Evolutionary conservation across 1,140 invertebrate genomes (phyloP), one percentile per base, ranked within the genome.

Genomic region (Microplitis demolitor): DNA sequence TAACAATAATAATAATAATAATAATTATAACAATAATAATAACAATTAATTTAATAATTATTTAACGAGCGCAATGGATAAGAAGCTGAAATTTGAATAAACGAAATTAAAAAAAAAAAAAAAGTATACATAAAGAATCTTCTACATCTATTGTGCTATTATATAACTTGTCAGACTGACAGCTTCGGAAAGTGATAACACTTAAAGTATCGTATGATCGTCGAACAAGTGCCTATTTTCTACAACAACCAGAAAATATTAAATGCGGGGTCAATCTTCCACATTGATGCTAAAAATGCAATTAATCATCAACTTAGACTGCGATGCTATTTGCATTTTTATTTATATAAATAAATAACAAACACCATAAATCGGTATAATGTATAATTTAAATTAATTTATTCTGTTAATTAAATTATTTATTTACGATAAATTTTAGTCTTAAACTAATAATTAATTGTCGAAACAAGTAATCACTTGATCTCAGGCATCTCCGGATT

Each of bases 1-100:
- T 53, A 69, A 24, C 3, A 54, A 54, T 54, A 54, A 54, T 54
- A 14, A 14, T 54, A 66, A 13, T 31, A 53, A 66, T 9, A 64
- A 64, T 14, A 64, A 11, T 31, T 1, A 61, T 14, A 11, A 64
- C 0, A 14, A 53, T 39, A 61, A 24, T 14, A 34, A 70, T 39
- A 66, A 58, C n/a, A 53, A 62, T 60, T 63, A 74, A 78, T 64
- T 76, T 35, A 67, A 75, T 77, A 45, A 79, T 76, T 70, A 76
- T 74, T 72, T 74, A 78, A 60, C 74, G 77, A 78, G 72, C 69
- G 66, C 70, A 75, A 77, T 76, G 76, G 75, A 73, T 79, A 69
- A 78, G 78, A 69, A 61, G 77, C 72, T 71, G 64, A 61, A 68
- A 75, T 78, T 77, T 68, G 78, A 78, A 75, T 78, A 73, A 66